These are phyloP conservation scores for Natrix natrix DNA, from an alignment of 2,797 vertebrate species.

Conservation along the genomic window DNA sequence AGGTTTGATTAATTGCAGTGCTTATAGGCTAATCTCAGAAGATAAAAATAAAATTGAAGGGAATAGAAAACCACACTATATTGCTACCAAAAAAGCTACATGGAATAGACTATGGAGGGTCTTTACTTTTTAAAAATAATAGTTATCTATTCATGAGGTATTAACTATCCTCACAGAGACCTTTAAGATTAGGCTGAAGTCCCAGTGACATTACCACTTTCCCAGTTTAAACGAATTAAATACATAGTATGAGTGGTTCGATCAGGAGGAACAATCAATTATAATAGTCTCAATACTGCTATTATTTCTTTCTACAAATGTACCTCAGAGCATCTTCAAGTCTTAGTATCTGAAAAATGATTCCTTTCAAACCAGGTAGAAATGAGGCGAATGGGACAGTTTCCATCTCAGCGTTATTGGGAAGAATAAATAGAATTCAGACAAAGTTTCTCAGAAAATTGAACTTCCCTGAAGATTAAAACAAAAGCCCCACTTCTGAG, in stretches of 20 bases:
- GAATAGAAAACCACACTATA: neutral
- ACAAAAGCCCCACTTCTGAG: neutral
- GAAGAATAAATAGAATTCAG: neutral
- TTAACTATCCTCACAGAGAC: neutral
- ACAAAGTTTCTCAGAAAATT: neutral
- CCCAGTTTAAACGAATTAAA: neutral
- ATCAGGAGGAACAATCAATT: neutral
- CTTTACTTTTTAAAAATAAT: neutral
- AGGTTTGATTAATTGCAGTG: neutral
- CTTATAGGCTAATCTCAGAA: neutral
- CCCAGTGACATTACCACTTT: neutral
- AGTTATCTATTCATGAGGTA: neutral
- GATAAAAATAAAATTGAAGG: neutral
- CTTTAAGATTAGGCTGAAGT: neutral
- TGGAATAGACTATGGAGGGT: neutral
- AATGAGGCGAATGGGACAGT: neutral
- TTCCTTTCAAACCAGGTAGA: neutral
- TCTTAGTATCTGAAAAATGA: neutral
- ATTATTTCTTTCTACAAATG: neutral
- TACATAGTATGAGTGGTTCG: neutral
- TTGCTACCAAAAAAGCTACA: neutral
- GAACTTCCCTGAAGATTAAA: neutral
- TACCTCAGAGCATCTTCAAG: neutral
- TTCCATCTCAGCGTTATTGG: neutral
- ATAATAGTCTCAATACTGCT: neutral